Conservation (phyloP, 2,888 invertebrate species). For the Leptinotarsa juncta region DNA sequence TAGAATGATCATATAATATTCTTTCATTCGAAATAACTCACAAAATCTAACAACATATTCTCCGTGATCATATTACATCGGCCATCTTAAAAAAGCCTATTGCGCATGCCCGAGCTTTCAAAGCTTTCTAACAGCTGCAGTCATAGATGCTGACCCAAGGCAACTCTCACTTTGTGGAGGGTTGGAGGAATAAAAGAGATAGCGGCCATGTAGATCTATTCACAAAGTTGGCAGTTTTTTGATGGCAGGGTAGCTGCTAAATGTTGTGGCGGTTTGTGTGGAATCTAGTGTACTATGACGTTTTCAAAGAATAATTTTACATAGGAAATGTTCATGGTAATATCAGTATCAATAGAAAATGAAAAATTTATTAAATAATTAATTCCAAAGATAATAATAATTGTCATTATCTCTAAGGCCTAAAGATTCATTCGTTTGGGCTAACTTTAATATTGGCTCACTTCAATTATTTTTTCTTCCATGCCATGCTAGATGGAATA, state of each 20-base stretch:
- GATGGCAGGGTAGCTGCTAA: neutral
- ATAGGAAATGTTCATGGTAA: too few species aligned
- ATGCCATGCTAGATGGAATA: too few species aligned
- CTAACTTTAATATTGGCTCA: too few species aligned
- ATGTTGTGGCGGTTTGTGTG: neutral
- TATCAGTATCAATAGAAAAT: too few species aligned
- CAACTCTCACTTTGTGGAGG: conserved; percentile 48
- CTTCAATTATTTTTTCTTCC: too few species aligned
- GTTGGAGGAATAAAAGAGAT: conserved; percentile 33
- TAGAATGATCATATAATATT: neutral
- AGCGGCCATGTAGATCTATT: conserved; percentile 11
- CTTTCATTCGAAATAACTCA: neutral
- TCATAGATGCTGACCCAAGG: conserved; percentile 44
- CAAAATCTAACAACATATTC: conserved; percentile 24
- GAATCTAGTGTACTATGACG: neutral
- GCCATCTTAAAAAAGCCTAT: conserved; percentile 49
- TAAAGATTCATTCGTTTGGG: too few species aligned
- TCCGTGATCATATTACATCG: conserved; percentile 39
- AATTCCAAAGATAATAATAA: too few species aligned
- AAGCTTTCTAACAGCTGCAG: conserved; percentile 49
- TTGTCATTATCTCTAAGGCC: too few species aligned
- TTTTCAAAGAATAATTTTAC: too few species aligned
- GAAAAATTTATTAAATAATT: too few species aligned
- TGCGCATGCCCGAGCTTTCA: conserved; percentile 49
- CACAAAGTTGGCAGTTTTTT: conserved; percentile 20